Conservation (phyloP, 2,888 invertebrate genomes). For the Calephelis perditalis region DNA sequence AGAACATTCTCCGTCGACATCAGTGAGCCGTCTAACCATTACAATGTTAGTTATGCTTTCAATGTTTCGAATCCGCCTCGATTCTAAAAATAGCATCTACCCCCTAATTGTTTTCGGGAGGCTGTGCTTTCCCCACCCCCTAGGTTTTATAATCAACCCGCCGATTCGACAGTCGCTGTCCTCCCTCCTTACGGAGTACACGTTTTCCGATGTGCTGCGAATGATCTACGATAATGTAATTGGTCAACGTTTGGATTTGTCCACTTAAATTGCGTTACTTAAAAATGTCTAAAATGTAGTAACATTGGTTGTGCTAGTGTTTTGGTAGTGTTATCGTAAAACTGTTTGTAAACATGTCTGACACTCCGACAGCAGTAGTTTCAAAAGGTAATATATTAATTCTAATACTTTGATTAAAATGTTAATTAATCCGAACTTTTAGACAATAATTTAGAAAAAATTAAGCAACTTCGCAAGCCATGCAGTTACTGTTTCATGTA, state of each 20-base stretch:
- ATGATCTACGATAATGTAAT: background rate
- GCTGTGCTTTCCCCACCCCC: constrained; percentile 52
- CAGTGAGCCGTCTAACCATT: constrained; percentile 36
- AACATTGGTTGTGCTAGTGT: constrained; percentile 31
- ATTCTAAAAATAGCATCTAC: constrained; percentile 67
- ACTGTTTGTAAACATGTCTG: constrained; percentile 43
- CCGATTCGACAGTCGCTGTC: constrained; percentile 44
- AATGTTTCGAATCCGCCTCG: constrained; percentile 50
- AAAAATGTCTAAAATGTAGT: constrained; percentile 6
- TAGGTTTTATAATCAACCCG: constrained; percentile 25
- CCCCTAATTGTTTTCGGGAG: constrained; percentile 71
- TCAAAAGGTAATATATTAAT: constrained; percentile 41
- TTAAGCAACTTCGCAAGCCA: no score
- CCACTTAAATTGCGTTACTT: background rate
- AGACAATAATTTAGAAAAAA: no score
- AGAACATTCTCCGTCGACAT: constrained; percentile 31
- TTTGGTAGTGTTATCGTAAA: constrained; percentile 26
- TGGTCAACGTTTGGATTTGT: background rate
- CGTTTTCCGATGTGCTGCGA: constrained; percentile 24
- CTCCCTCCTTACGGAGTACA: constrained; percentile 36
- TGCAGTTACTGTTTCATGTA: no score
- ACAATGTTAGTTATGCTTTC: constrained; percentile 40
- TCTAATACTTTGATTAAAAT: constrained; percentile 9
- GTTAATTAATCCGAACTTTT: background rate
- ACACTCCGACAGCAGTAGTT: constrained; percentile 48